Percentiles rank a stretch among this genome's conserved stretches.
phyloP scores from a whole-genome alignment of 2,888 invertebrate species.

The Malacosoma neustria region DNA sequence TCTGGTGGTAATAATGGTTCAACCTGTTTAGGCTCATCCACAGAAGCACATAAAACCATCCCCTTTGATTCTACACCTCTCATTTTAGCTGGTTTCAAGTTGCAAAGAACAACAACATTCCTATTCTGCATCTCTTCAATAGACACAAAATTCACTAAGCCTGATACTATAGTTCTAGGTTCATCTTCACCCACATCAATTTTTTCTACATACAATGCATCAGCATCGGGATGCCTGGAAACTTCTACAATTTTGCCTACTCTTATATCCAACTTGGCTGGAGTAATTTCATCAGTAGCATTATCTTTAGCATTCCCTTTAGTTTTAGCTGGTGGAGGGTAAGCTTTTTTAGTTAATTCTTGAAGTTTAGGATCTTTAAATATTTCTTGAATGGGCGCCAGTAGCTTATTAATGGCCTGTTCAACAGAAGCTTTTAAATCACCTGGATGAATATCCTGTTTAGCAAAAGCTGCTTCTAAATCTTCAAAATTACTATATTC shows the following conservation, averaged over 20 bases:
- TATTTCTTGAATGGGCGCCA: slow-evolving; percentile 91
- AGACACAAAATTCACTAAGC: slow-evolving; percentile 93
- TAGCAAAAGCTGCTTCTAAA: slow-evolving; percentile 88
- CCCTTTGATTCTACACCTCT: slow-evolving; percentile 93
- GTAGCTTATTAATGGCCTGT: slow-evolving; percentile 86
- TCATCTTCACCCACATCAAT: slow-evolving; percentile 89
- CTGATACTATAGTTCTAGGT: slow-evolving; percentile 86
- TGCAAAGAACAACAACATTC: slow-evolving; percentile 94
- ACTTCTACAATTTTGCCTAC: slow-evolving; percentile 91
- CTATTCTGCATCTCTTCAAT: slow-evolving; percentile 92
- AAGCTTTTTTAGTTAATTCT: slow-evolving; percentile 86
- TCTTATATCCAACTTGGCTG: slow-evolving; percentile 88
- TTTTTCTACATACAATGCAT: slow-evolving; percentile 92
- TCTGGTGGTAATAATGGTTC: slow-evolving; percentile 89
- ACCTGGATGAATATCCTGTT: slow-evolving; percentile 91
- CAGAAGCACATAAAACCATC: slow-evolving; percentile 94
- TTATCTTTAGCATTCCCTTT: slow-evolving; percentile 44
- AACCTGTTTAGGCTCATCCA: slow-evolving; percentile 85
- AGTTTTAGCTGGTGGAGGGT: slow-evolving; percentile 83
- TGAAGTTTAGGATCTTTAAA: slow-evolving; percentile 88
- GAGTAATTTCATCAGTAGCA: slow-evolving; percentile 76
- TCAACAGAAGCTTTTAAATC: slow-evolving; percentile 93
- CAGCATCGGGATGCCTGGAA: slow-evolving; percentile 92
- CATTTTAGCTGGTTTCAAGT: slow-evolving; percentile 97
- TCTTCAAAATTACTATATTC: slow-evolving; percentile 82